Base-by-base conservation (phyloP, 2,113 vertebrate species). In the Melierax canorus region DNA sequence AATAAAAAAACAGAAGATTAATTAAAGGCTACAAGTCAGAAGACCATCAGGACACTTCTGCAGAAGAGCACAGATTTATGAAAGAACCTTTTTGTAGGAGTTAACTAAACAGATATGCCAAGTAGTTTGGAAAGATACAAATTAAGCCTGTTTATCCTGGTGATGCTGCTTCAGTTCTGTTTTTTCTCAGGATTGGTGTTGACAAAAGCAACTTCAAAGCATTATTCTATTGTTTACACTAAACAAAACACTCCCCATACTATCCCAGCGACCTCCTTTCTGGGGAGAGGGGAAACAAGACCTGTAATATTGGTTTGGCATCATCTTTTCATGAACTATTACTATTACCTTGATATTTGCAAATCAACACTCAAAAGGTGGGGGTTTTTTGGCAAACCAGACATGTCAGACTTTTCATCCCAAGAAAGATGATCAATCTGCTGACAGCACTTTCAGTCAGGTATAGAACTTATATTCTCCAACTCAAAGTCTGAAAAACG, bases 181-280 rank as follows among this genome's bases (percentile, higher is more conserved):
- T 86, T 76, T 96, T 90, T 43, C 79, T 79, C 85, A 46, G 62
- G 53, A 85, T 2, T 71, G 6, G 7, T 97, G 91, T 94, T 97
- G 91, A 89, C 95, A 94, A 79, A 97, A 96, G 74, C 80, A 92
- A 95, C 91, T 97, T 97, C 94, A 97, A 97, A 97, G 96, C 87
- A 93, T 95, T 95, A 95, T 89, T 86, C 48, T 71, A 59, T 29
- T 68, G 84, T 81, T 96, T 96, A 95, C 51, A 68, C 36, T 41
- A 94, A 94, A 94, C 73, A 95, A 90, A 96, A 96, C 96, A 93
- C 96, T 95, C 96, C 95, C 36, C 23, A 41, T 13, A 34, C 69
- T 46, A 95, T 86, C 66, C 71, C 77, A 93, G 29, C 3, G 26
- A 96, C 92, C 95, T 96, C 58, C 51, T 75, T 83, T 95, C 90